A percentile compares a stretch with the other conserved stretches of the same genome.
phyloP scores from a whole-genome alignment of 2,888 invertebrate species.

The Bellardia pandia region DNA sequence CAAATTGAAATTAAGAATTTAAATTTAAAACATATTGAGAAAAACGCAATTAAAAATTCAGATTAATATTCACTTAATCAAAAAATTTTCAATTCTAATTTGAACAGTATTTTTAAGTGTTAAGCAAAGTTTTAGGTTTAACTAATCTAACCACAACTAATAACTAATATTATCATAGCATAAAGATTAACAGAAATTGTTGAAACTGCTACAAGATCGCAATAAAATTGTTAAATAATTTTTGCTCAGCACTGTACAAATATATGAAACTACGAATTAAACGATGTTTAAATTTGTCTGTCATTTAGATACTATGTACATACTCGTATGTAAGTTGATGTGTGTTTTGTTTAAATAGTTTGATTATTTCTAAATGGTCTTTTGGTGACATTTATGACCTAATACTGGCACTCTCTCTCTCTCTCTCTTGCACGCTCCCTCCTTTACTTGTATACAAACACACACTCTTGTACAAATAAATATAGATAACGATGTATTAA shows the following conservation, averaged over 20 bases:
- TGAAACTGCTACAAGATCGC: too few relatives aligned
- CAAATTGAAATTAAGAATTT: too few relatives aligned
- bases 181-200: too few relatives aligned
- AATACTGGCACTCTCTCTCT: not conserved
- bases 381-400: slow-evolving; percentile 35
- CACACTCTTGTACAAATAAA: not conserved
- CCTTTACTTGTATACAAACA: not conserved
- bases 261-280: not conserved
- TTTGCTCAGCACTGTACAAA: not conserved
- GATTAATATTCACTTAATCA: too few relatives aligned
- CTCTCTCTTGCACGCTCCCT: not conserved
- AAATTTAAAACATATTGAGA: too few relatives aligned
- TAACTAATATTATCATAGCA: too few relatives aligned
- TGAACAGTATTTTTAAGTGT: too few relatives aligned
- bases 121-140: too few relatives aligned
- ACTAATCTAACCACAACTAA: too few relatives aligned
- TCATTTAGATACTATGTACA: slow-evolving; percentile 31
- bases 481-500: slow-evolving; percentile 54
- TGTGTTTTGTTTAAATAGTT: slow-evolving; percentile 13
- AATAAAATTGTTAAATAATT: too few relatives aligned
- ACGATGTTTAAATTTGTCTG: slow-evolving; percentile 29
- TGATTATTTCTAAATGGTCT: slow-evolving; percentile 41
- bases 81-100: too few relatives aligned
- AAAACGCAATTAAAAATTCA: too few relatives aligned
- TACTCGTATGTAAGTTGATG: slow-evolving; percentile 12